A percentile compares a stretch with the other conserved stretches of the same genome.
phyloP scores from a whole-genome alignment of 2,888 invertebrate species.

The Eilema sororculum region DNA sequence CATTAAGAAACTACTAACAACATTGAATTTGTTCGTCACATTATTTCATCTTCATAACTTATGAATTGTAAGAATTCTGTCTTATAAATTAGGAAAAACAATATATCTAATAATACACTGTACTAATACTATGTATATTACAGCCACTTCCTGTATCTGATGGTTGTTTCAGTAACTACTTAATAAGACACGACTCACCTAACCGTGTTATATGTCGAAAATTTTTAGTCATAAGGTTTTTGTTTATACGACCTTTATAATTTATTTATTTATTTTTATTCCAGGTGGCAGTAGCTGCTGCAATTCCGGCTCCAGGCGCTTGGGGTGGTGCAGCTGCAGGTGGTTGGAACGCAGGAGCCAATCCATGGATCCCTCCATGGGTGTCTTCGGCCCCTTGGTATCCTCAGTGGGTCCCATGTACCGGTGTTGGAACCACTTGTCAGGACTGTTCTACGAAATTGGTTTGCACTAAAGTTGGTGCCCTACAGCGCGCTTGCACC shows the following conservation, averaged over 20 bases:
- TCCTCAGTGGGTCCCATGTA: constrained; percentile 76
- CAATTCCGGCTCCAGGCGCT: constrained; percentile 63
- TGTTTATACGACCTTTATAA: neutral
- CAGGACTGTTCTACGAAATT: constrained; percentile 73
- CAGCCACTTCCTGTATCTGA: no score
- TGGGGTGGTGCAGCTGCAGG: constrained; percentile 49
- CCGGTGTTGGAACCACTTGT: constrained; percentile 69
- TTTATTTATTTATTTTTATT: constrained; percentile 1
- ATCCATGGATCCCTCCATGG: constrained; percentile 81
- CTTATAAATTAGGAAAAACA: constrained; percentile 3
- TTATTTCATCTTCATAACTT: neutral
- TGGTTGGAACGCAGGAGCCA: constrained; percentile 47
- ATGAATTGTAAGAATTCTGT: neutral
- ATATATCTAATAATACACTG: neutral
- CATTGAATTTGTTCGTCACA: neutral
- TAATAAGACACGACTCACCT: no score
- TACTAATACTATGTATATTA: neutral
- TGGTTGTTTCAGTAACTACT: neutral
- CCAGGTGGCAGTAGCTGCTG: constrained; percentile 68
- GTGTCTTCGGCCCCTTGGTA: constrained; percentile 73
- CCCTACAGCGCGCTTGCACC: constrained; percentile 68
- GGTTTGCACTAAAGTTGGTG: constrained; percentile 78
- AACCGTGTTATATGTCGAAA: neutral
- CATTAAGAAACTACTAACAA: neutral
- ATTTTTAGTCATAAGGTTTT: neutral